A percentile compares a stretch with the other conserved stretches of the same genome.
phyloP scores from a whole-genome alignment of 1,140 invertebrate species.

The Aphaenogaster ashmeadi region DNA sequence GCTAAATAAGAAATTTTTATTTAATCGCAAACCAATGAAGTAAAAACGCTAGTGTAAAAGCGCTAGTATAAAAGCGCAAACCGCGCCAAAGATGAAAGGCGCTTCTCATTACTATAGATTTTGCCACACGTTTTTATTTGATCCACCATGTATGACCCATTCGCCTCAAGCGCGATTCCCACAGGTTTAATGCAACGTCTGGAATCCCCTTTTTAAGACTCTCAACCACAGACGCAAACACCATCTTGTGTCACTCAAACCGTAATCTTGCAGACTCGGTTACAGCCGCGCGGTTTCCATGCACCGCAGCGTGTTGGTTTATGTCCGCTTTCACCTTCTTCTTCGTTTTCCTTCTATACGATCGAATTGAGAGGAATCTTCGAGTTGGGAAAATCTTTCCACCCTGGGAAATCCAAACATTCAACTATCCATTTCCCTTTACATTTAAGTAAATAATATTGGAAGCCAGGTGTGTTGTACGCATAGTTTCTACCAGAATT shows the following conservation, averaged over 20 bases:
- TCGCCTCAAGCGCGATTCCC: not conserved
- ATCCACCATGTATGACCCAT: not conserved
- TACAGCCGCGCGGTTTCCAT: conserved; percentile 45
- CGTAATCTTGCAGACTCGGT: conserved; percentile 29
- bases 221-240: conserved; percentile 64
- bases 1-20: not conserved
- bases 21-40: conserved; percentile 17
- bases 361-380: conserved; percentile 40
- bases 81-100: not conserved
- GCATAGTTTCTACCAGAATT: not conserved
- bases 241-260: conserved; percentile 63
- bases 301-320: conserved; percentile 33
- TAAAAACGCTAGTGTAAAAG: not conserved
- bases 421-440: conserved; percentile 6
- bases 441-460: conserved; percentile 26
- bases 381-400: conserved; percentile 29
- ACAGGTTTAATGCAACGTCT: conserved; percentile 45
- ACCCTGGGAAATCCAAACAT: conserved; percentile 8
- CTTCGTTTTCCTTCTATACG: not conserved
- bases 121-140: conserved; percentile 1
- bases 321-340: not conserved
- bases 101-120: not conserved
- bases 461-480: not conserved
- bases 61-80: not conserved
- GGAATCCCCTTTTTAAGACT: conserved; percentile 31